phyloP scores from a whole-genome alignment of 2,113 vertebrate species.

The Coturnix japonica region DNA sequence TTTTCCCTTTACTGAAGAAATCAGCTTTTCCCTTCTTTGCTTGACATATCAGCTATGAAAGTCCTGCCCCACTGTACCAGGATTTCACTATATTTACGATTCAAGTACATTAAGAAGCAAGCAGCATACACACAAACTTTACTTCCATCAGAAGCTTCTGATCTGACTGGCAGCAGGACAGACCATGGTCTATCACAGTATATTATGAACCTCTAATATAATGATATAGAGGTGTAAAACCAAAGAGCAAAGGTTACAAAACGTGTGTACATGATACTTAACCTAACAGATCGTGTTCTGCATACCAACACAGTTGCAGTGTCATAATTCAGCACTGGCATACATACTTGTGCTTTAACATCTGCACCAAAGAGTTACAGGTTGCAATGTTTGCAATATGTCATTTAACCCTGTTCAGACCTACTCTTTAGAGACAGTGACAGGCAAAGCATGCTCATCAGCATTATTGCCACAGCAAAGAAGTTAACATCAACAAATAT shows the following conservation, averaged over 20 bases:
- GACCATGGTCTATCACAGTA: not conserved
- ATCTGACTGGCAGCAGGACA: not conserved
- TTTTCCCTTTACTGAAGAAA: not conserved
- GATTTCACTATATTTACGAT: not conserved
- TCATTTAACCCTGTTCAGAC: not conserved
- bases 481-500: fast-evolving
- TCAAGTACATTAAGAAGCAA: not conserved
- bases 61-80: not conserved
- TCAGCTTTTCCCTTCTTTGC: not conserved
- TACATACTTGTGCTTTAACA: not conserved
- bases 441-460: not conserved
- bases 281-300: not conserved
- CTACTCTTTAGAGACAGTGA: not conserved
- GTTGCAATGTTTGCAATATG: not conserved
- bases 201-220: not conserved
- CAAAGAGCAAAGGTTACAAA: not conserved
- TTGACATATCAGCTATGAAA: not conserved
- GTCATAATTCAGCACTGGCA: not conserved
- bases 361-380: not conserved
- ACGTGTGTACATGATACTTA: not conserved
- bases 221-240: not conserved
- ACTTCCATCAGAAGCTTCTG: not conserved
- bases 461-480: not conserved
- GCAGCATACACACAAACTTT: not conserved
- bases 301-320: not conserved